A percentile compares a stretch with the other conserved stretches of the same genome.
These are phyloP conservation scores for Leuctra nigra DNA, from an alignment of 2,888 invertebrate genomes.

Conservation along the genomic window DNA sequence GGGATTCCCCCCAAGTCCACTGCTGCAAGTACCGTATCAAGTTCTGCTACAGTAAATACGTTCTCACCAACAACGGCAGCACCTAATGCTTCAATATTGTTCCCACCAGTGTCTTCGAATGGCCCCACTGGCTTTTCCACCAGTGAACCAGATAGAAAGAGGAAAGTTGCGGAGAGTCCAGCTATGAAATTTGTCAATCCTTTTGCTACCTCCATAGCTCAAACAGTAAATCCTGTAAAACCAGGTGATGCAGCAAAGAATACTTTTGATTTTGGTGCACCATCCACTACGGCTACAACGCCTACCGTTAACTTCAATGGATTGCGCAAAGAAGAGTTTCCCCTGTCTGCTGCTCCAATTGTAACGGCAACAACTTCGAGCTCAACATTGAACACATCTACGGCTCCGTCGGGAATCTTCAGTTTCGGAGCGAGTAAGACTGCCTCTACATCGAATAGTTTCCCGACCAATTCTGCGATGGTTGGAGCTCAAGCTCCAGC, in stretches of 20 bases:
- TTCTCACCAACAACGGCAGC: constrained; percentile 22
- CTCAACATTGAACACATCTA: too few relatives aligned
- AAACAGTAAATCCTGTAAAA: constrained; percentile 5
- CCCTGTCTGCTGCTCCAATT: neutral
- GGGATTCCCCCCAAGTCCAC: constrained; percentile 26
- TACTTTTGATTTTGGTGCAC: neutral
- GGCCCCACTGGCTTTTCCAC: neutral
- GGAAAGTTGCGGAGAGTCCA: neutral
- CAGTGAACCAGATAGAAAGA: neutral
- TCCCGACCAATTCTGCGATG: too few relatives aligned
- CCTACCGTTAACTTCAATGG: too few relatives aligned
- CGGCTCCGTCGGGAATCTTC: too few relatives aligned
- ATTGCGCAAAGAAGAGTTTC: too few relatives aligned
- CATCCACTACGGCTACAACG: neutral
- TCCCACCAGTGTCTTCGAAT: neutral
- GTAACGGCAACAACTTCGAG: neutral
- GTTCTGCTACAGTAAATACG: too few relatives aligned
- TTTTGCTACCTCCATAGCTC: neutral
- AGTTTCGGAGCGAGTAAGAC: too few relatives aligned
- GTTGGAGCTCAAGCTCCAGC: too few relatives aligned
- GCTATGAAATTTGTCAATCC: neutral
- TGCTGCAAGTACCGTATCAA: too few relatives aligned
- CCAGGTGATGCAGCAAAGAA: neutral
- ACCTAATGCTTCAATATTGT: neutral
- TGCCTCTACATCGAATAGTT: too few relatives aligned